Evolutionary conservation across 92 coral and sea anemone species (phyloP), one percentile per base, ranked within the genome.

Genomic region (Heliopora coerulea): DNA sequence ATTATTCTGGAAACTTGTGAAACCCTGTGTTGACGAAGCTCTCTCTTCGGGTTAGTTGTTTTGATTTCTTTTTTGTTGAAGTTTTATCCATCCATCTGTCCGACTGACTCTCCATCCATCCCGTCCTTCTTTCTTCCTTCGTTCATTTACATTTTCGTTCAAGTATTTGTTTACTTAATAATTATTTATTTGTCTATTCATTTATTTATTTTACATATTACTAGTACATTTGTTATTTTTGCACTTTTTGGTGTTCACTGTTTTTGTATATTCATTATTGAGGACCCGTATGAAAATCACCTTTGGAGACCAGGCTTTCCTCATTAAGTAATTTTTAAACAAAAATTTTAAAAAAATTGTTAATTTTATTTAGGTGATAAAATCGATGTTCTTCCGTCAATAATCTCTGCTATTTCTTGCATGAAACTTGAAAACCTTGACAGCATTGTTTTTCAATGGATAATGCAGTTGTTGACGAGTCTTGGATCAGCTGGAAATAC

Each of bases 11-110:
- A 68, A 49, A 9, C 56, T 68, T 6, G 25, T 68, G 54, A 68
- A 68, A 20, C 75, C 75, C 13, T 68, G 59, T 26, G 31, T 68
- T 49, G 75, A 68, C 26, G 14, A 48, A 1, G 54, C 75, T 0
- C 60, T 68, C 40, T 11, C 59, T 26, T 1, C 60, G 15, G 15
- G 52, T 46, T 6, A 46, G 52, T 46, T 37, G 5, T 37, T 37
- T 37, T 37, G 42, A n/a, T n/a, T 37, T 5, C 6, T 37, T 37
- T 46, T 46, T 46, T 46, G 52, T 8, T 7, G 15, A 46, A 46
- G 14, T 46, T 4, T 37, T 37, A 37, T 37, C 11, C 42, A 37
- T 37, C 15, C 12, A 15, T 46, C 15, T 46, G n/a, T 46, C n/a
- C 52, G 52, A 6, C 42, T 37, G 42, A 4, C 42, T 37, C 4